Percentiles rank a stretch among this genome's conserved stretches.
phyloP scores from a whole-genome alignment of 2,113 vertebrate genomes.

The Ia io region DNA sequence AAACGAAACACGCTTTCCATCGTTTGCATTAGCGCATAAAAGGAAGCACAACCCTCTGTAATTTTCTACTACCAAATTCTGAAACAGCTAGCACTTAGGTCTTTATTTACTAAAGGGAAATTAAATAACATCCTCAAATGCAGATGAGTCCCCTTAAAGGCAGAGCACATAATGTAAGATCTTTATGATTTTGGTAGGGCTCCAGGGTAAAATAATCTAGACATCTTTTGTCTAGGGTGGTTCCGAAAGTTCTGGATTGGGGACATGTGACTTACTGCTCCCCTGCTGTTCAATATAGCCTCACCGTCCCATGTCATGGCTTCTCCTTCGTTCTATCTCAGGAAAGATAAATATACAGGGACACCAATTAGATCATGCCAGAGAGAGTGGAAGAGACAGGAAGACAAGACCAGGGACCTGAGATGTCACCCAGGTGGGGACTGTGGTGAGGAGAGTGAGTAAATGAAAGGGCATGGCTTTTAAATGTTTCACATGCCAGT shows the following conservation, averaged over 20 bases:
- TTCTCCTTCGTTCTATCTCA: background rate
- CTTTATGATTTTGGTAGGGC: background rate
- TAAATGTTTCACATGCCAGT: background rate
- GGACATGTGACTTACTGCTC: background rate
- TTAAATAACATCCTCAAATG: constrained; percentile 50
- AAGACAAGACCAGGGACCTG: background rate
- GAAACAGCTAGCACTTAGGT: constrained; percentile 35
- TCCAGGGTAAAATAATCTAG: background rate
- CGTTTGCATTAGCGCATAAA: constrained; percentile 52
- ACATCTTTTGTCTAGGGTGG: background rate
- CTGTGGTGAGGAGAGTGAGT: background rate
- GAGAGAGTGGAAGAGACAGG: background rate
- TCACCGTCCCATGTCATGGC: background rate
- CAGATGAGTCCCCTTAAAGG: constrained; percentile 3
- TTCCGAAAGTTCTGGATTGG: background rate
- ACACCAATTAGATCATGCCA: background rate
- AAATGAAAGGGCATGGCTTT: background rate
- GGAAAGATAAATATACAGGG: background rate
- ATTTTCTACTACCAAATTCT: constrained; percentile 48
- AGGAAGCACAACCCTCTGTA: constrained; percentile 63
- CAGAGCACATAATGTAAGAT: background rate
- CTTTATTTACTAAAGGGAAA: constrained; percentile 63
- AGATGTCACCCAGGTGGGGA: background rate
- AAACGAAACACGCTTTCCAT: constrained; percentile 49
- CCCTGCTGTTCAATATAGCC: background rate